Evolutionary conservation across 1,140 invertebrate species (phyloP), one percentile per base, ranked within the genome.

Genomic region (Cepaea nemoralis): DNA sequence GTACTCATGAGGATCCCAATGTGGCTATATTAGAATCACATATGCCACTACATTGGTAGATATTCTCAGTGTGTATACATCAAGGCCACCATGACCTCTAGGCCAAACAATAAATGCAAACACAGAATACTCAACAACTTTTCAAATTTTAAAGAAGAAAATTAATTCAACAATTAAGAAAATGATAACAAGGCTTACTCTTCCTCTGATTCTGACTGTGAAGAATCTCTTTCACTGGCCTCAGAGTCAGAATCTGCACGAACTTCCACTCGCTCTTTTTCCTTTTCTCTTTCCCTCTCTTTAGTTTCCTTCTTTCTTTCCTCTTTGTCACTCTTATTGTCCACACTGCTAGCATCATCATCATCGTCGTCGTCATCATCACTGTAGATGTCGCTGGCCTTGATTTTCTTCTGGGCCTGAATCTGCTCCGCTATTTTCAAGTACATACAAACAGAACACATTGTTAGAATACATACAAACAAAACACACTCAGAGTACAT

Each of bases 371-470:
- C 96, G 84, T 96, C 97, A 81, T 98, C 97, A 90, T 98, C 97
- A 0, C 97, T 98, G 91, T 98, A 98, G 85, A 98, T 97, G 91
- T 99, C 97, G 0, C 96, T 97, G 0, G 96, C 96, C 92, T 97
- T 98, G 74, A 97, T 92, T 74, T 94, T 94, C 86, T 94, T 94
- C 91, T 90, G 87, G 35, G 78, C 78, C 48, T 80, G 78, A 27
- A 80, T 80, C 69, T 80, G 78, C 73, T 80, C 80, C 81, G 80
- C 83, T 82, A 50, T 42, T 37, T 66, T 48, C 10, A 82, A 66
- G 83, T 80, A 55, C 35, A 71, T 19, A n/a, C n/a, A 71, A 71
- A 27, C 5, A 45, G n/a, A 55, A 55, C 42, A 45, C 6, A 35
- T 66, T 35, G 33, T n/a, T 10, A 8, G 8, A 66, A 24, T 27